These are phyloP conservation scores for Squalus acanthias DNA, from an alignment of 2,797 vertebrate species.

Conservation along the genomic window DNA sequence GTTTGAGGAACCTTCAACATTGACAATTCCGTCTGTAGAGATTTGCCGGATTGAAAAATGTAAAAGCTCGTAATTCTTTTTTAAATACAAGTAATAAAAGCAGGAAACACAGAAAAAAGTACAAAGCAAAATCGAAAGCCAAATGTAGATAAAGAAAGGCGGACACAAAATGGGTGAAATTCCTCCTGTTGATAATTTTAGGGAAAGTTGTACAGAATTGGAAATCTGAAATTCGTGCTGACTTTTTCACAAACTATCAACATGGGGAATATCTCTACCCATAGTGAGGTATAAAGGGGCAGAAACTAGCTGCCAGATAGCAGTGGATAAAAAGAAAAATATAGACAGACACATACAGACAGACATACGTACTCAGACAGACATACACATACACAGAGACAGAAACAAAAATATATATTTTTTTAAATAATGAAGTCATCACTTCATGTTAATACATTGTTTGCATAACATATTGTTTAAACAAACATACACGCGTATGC, in stretches of 20 bases:
- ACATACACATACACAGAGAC: neutral
- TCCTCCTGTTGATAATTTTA: neutral
- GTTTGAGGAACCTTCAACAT: neutral
- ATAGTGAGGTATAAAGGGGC: neutral
- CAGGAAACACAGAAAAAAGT: neutral
- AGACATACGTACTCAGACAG: neutral
- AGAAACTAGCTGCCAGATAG: neutral
- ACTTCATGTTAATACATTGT: neutral
- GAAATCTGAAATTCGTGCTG: neutral
- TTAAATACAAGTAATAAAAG: neutral
- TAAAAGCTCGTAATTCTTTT: neutral
- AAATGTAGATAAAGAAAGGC: neutral
- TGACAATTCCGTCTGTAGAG: neutral
- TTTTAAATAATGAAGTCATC: neutral
- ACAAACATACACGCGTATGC: neutral
- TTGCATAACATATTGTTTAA: neutral
- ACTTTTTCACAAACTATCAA: neutral
- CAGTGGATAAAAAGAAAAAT: neutral
- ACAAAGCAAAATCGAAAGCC: neutral
- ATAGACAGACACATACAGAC: neutral
- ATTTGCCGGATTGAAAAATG: neutral
- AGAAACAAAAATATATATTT: neutral
- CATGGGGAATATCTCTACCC: too few relatives aligned
- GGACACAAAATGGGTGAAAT: neutral
- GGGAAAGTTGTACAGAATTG: too few relatives aligned